Conservation (phyloP, 2,113 vertebrate genomes). For the Gavialis gangeticus region DNA sequence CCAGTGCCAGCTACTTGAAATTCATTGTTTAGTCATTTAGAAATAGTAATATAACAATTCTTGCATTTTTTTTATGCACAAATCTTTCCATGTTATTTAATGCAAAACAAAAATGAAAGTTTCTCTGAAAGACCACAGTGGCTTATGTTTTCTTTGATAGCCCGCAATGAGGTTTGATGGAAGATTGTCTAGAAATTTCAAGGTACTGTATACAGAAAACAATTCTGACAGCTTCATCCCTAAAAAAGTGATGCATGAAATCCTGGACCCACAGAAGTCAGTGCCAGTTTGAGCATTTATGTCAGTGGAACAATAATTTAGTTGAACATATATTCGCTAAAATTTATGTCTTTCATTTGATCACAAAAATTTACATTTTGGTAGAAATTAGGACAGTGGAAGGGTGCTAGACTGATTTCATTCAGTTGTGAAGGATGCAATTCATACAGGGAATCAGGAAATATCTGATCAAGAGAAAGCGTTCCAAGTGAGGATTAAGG, state of each 20-base stretch:
- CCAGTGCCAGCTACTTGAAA: conserved; percentile 44
- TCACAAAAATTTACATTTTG: background rate
- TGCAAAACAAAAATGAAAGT: background rate
- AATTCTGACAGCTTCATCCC: accelerated
- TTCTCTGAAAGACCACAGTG: background rate
- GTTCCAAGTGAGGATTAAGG: background rate
- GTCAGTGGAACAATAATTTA: background rate
- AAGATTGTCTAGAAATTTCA: background rate
- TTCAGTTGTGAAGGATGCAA: background rate
- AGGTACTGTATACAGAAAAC: background rate
- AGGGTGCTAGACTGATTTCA: accelerated
- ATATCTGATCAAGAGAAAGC: background rate
- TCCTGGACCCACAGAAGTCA: accelerated
- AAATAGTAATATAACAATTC: conserved; percentile 47
- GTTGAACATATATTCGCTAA: background rate
- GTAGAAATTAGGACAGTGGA: background rate
- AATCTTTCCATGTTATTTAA: background rate
- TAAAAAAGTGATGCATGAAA: background rate
- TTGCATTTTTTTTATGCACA: conserved; percentile 25
- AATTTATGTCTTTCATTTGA: background rate
- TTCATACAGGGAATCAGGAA: background rate
- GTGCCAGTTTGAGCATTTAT: background rate
- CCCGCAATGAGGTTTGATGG: background rate
- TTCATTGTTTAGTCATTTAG: conserved; percentile 57
- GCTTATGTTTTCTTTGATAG: background rate